phyloP scores from a whole-genome alignment of 2,888 invertebrate species.

The Trichopria drosophilae region DNA sequence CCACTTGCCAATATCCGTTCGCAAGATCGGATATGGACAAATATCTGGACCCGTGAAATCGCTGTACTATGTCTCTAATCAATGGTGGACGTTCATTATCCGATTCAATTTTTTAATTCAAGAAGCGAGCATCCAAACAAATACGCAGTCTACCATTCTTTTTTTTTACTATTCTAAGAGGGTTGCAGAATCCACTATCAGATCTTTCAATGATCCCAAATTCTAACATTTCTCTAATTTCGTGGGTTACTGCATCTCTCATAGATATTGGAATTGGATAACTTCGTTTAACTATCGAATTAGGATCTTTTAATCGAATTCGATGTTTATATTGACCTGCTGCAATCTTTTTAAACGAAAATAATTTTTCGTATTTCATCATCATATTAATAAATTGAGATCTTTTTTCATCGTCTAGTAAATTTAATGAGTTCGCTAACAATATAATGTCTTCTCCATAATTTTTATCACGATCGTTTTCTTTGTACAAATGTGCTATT shows the following conservation, averaged over 20 bases:
- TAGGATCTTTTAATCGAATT: too few relatives aligned
- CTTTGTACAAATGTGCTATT: too few relatives aligned
- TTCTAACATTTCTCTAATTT: conserved; percentile 41
- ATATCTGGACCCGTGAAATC: conserved; percentile 31
- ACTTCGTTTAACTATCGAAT: too few relatives aligned
- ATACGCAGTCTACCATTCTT: conserved; percentile 47
- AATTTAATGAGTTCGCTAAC: too few relatives aligned
- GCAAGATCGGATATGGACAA: conserved; percentile 35
- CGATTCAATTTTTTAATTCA: conserved; percentile 38
- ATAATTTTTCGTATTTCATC: too few relatives aligned
- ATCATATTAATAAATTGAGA: too few relatives aligned
- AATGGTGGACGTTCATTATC: conserved; percentile 41
- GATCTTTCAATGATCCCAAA: conserved; percentile 44
- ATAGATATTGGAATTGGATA: conserved; percentile 45
- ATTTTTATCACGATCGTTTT: too few relatives aligned
- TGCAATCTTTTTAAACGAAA: too few relatives aligned
- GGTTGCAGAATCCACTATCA: conserved; percentile 44
- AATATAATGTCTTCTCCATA: too few relatives aligned
- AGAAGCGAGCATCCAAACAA: too few relatives aligned
- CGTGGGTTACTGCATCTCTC: conserved; percentile 37
- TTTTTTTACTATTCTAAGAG: conserved; percentile 43
- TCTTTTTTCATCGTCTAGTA: too few relatives aligned
- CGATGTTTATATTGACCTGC: too few relatives aligned
- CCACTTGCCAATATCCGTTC: conserved; percentile 38
- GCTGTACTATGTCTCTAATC: conserved; percentile 30